Conservation (phyloP, 2,888 invertebrate genomes). For the Morinoia aosen region DNA sequence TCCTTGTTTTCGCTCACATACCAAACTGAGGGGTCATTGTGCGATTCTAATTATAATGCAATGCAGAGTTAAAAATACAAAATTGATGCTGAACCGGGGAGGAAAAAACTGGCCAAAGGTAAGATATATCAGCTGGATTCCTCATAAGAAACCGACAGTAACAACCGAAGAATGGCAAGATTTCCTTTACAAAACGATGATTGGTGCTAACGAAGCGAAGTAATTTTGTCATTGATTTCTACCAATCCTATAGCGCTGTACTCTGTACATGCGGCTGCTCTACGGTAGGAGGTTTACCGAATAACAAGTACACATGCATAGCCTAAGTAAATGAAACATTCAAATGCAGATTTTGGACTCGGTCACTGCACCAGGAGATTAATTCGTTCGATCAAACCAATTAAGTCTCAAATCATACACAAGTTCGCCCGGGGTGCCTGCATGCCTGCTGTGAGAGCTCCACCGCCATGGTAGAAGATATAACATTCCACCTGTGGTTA, state of each 20-base stretch:
- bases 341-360: not conserved
- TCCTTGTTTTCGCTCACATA: too few relatives aligned
- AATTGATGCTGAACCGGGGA: too few relatives aligned
- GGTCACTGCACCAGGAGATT: constrained; percentile 2
- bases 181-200: not conserved
- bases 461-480: not conserved
- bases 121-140: not conserved
- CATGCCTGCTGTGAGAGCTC: not conserved
- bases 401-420: not conserved
- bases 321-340: not conserved
- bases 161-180: not conserved
- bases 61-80: too few relatives aligned
- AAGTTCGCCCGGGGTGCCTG: not conserved
- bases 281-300: not conserved
- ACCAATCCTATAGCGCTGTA: not conserved
- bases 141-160: not conserved
- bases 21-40: too few relatives aligned
- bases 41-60: too few relatives aligned
- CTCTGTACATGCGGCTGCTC: not conserved
- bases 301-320: not conserved
- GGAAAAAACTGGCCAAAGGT: too few relatives aligned
- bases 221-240: not conserved
- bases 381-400: not conserved
- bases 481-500: not conserved
- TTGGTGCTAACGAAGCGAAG: not conserved